phyloP scores from a whole-genome alignment of 2,888 invertebrate genomes.

The Oligia latruncula region DNA sequence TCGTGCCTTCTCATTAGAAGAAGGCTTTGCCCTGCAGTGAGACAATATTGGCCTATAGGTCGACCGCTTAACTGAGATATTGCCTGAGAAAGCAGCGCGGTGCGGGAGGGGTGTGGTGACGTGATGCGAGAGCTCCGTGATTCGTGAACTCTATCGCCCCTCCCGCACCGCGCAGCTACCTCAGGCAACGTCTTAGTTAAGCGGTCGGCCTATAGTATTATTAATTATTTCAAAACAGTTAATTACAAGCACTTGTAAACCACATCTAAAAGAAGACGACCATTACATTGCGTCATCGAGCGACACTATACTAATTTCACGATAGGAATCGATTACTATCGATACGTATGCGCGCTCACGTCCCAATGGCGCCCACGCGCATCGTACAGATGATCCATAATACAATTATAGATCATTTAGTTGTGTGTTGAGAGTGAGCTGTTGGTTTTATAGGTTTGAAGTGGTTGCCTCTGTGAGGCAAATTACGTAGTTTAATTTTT shows the following conservation, averaged over 20 bases:
- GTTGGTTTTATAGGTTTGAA: background rate
- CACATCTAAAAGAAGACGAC: constrained; percentile 55
- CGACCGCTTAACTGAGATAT: too few species aligned
- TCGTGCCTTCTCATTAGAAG: too few species aligned
- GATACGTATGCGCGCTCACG: constrained; percentile 87
- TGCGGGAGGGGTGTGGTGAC: too few species aligned
- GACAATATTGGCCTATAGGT: too few species aligned
- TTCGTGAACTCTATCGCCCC: too few species aligned
- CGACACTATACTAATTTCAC: constrained; percentile 81
- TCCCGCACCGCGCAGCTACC: too few species aligned
- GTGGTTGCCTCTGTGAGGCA: constrained; percentile 39
- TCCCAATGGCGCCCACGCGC: constrained; percentile 88
- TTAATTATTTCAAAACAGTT: constrained; percentile 10
- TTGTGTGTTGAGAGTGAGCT: background rate
- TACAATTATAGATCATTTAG: constrained; percentile 85
- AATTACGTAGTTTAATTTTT: background rate
- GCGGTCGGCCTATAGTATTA: too few species aligned
- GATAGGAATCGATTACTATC: constrained; percentile 85
- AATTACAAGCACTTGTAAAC: constrained; percentile 37
- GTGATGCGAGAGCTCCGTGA: too few species aligned
- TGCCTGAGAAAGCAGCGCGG: too few species aligned
- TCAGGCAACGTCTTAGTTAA: too few species aligned
- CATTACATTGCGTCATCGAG: constrained; percentile 74
- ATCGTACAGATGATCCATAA: constrained; percentile 86
- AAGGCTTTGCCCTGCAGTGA: too few species aligned